Base-by-base conservation (phyloP, 2,888 invertebrate genomes). In the Epirrhoe alternata region DNA sequence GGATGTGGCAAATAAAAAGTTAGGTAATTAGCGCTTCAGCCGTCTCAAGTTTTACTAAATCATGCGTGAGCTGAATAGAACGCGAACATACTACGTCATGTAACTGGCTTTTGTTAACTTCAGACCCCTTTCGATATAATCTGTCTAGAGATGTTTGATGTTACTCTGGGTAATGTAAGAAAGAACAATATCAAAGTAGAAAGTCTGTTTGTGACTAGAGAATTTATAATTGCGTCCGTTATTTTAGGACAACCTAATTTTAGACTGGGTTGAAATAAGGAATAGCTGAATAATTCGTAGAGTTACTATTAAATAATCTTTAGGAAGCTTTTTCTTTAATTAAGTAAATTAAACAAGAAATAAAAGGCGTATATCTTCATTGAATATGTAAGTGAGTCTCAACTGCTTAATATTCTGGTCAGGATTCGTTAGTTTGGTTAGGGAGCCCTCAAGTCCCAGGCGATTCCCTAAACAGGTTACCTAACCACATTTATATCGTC, bases 381-480 rank as follows among this genome's bases (percentile, higher is more conserved):
- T 85, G 86, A 86, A 88, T 87, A 86, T 87, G 85, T 80, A 80
- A 84, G 77, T 66, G 74, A 75, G 77, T 72, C 73, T 71, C 64
- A 73, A 69, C 73, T 83, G 74, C 87, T 90, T 83, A 86, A 85
- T 90, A 91, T 92, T 90, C 91, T 75, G 79, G 81, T 85, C 89
- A 82, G 85, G 77, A 71, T 70, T 80, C 76, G 86, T 86, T 88
- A 88, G 89, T 88, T 89, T 85, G 85, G 86, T 86, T 86, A 86
- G 87, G 86, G 82, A 76, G 83, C 80, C 82, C 80, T 83, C 83
- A 82, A 84, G 85, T 83, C 88, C 83, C 85, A 83, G 86, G 87
- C 85, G 83, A 89, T 89, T 88, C 88, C 86, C 86, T 91, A 89
- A 91, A 84, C 88, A 87, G 86, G 87, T 91, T 92, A 89, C 84